phyloP scores from a whole-genome alignment of 2,888 invertebrate genomes.

The Pseudococcus jackbeardsleyi region DNA sequence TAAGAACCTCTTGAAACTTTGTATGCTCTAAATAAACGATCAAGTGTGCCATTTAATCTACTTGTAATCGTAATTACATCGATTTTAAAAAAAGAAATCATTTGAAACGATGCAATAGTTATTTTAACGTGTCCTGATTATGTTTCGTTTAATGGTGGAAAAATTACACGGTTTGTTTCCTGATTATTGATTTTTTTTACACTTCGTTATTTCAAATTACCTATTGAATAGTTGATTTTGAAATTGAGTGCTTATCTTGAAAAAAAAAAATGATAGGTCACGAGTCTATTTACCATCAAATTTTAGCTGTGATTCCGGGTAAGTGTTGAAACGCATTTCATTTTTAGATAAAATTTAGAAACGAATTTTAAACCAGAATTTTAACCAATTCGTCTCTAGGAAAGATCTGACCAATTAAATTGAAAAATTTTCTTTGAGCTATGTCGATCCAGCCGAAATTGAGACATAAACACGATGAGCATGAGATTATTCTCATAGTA shows the following conservation, averaged over 20 bases:
- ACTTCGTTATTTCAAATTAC: background rate
- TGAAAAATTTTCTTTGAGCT: too few relatives aligned
- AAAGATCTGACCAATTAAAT: too few relatives aligned
- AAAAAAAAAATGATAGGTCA: background rate
- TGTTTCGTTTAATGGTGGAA: background rate
- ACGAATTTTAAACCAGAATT: too few relatives aligned
- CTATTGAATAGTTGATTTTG: background rate
- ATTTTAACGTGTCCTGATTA: background rate
- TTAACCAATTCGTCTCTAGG: too few relatives aligned
- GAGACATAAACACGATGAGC: too few relatives aligned
- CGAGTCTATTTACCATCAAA: background rate
- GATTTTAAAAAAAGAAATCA: background rate
- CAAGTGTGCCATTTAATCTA: background rate
- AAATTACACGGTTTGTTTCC: background rate
- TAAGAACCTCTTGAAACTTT: background rate
- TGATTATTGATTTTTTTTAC: background rate
- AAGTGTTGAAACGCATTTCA: background rate
- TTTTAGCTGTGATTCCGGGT: slow-evolving; percentile 29
- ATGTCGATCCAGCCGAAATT: too few relatives aligned
- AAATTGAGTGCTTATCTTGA: background rate
- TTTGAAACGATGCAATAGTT: background rate
- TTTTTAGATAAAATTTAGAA: background rate
- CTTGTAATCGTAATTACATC: background rate
- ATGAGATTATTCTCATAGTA: too few relatives aligned
- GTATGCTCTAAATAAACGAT: background rate